These are phyloP conservation scores for Periplaneta americana DNA, from an alignment of 1,140 invertebrate species.

Conservation along the genomic window DNA sequence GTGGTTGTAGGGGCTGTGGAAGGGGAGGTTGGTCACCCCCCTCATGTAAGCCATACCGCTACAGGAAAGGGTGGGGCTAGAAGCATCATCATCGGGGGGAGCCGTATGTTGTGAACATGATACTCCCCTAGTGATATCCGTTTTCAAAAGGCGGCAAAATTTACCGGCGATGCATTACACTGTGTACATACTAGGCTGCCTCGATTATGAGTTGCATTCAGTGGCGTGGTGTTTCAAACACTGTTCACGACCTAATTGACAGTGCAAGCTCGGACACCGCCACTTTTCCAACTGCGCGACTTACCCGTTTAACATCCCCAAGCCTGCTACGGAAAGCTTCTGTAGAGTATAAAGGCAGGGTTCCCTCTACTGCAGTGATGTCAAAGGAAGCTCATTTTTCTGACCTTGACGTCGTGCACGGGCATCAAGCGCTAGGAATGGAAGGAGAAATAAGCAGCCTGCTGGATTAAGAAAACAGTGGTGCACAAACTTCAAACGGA, in stretches of 20 bases:
- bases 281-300: no score
- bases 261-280: no score
- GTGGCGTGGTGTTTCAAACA: neutral
- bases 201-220: neutral
- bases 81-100: neutral
- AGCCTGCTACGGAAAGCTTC: no score
- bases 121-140: neutral
- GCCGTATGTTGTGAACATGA: neutral
- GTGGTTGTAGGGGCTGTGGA: neutral
- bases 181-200: neutral
- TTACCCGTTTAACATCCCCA: no score
- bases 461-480: no score
- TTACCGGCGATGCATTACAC: neutral
- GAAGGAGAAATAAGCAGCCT: no score
- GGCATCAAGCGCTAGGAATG: no score
- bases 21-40: neutral
- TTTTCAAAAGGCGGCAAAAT: neutral
- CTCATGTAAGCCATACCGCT: neutral
- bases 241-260: neutral
- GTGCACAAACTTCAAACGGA: no score
- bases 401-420: no score
- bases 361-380: no score
- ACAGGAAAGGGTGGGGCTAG: neutral
- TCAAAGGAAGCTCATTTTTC: no score
- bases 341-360: no score